Percentiles rank a stretch among this genome's conserved stretches.
Conservation (phyloP, 2,888 invertebrate genomes). For the Cabera pusaria region DNA sequence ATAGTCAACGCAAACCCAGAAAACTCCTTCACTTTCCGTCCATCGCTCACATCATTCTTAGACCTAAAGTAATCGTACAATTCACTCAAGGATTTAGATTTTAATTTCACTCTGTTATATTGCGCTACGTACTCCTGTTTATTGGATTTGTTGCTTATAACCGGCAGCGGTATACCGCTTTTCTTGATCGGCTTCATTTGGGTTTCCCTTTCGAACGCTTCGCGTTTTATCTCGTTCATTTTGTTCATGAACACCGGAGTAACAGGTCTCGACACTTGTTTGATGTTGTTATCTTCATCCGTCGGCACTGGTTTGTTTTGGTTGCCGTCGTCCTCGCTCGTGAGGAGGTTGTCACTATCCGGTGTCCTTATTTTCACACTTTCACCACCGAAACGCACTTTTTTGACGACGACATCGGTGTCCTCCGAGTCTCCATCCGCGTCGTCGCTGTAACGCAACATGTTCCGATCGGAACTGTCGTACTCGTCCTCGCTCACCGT, state of each 20-base stretch:
- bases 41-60: constrained; percentile 54
- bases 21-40: constrained; percentile 45
- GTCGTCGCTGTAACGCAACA: constrained; percentile 83
- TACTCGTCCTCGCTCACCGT: constrained; percentile 73
- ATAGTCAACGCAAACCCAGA: constrained; percentile 64
- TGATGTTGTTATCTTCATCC: constrained; percentile 46
- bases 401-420: constrained; percentile 82
- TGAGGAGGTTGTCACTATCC: constrained; percentile 88
- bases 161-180: constrained; percentile 71
- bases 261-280: constrained; percentile 46
- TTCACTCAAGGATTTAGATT: constrained; percentile 77
- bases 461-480: constrained; percentile 72
- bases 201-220: constrained; percentile 50
- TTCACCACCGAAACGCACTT: constrained; percentile 94
- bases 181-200: constrained; percentile 49
- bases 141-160: constrained; percentile 56
- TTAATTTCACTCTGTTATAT: constrained; percentile 62
- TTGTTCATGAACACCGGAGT: constrained; percentile 52
- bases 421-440: constrained; percentile 85
- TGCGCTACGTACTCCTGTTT: constrained; percentile 44
- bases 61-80: constrained; percentile 75
- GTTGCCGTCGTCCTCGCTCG: constrained; percentile 79
- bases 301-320: constrained; percentile 37
- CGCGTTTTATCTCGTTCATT: constrained; percentile 63
- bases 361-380: constrained; percentile 93